Base-by-base conservation (phyloP, 1,140 invertebrate species). In the Drosophila oshimai region DNA sequence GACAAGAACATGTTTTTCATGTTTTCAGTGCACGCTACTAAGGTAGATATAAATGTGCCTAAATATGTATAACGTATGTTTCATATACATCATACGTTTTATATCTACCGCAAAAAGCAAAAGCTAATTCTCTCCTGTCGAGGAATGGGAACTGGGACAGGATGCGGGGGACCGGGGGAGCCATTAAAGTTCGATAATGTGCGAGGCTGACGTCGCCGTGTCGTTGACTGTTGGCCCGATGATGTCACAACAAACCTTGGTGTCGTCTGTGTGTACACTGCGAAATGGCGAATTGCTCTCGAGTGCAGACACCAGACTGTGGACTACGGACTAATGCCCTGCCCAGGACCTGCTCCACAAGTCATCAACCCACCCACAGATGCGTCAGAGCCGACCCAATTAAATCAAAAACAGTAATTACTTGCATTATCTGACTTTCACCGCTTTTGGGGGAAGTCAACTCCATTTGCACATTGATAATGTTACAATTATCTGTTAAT, bases 161-260 rank as follows among this genome's bases (percentile, higher is more conserved):
- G 18, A 51, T 55, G 33, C 72, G 47, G 62, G 50, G 17, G 44
- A 33, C 33, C 45, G 45, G 42, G 57, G 28, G 26, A 18, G 28
- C 75, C 81, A 86, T 87, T 87, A 87, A 87, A 73, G 81, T 80
- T 86, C 75, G 75, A 84, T 86, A 84, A 87, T 84, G 80, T 86
- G 80, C 75, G 55, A 51, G 73, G 72, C 57, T 55, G 57, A 65
- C 51, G 74, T 60, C 68, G 57, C 65, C 75, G 57, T 86, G 80
- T 84, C 75, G 81, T 84, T 80, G 80, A 84, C 74, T 84, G 79
- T 54, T 65, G 62, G 55, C 15, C 31, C 58, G 79, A 78, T 86
- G 79, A 84, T 86, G 80, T 84, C 80, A 84, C 80, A 75, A 58
- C 44, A 54, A 84, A 68, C 80, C 80, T 86, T 80, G 60, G 65